Percentiles rank a stretch among this genome's conserved stretches.
Evolutionary conservation across 2,797 vertebrate species (phyloP).

Genomic region (Pangasius macronema): DNA sequence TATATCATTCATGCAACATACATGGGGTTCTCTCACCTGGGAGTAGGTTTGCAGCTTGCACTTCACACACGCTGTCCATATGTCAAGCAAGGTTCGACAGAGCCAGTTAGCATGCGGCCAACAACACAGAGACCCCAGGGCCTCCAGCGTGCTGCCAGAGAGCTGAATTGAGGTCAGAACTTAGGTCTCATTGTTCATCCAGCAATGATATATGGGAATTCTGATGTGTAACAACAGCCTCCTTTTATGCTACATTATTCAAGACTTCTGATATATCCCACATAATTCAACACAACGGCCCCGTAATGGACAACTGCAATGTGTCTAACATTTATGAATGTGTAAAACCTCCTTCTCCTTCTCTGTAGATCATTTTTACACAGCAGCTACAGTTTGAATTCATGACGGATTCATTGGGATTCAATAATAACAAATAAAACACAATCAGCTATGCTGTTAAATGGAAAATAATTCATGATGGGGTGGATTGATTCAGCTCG

Average conservation of each 20-base stretch:
- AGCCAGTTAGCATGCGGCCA: constrained; percentile 37
- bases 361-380: not conserved
- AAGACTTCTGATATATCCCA: constrained; percentile 18
- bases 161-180: constrained; percentile 46
- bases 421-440: not conserved
- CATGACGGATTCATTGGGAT: not conserved
- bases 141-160: not conserved
- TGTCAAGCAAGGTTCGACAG: constrained; percentile 30
- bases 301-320: not conserved
- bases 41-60: constrained; percentile 24
- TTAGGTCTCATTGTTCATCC: constrained; percentile 13
- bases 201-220: constrained; percentile 13
- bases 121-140: constrained; percentile 37
- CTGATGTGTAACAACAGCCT: constrained; percentile 25
- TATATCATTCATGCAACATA: constrained; percentile 16
- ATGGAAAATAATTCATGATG: not conserved
- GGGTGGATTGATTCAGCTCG: not conserved
- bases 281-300: constrained; percentile 24
- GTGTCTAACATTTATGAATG: constrained; percentile 16
- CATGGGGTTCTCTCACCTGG: constrained; percentile 23
- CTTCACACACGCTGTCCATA: constrained; percentile 28
- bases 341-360: not conserved
- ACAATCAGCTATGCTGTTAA: not conserved
- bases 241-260: constrained; percentile 43
- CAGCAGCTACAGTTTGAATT: not conserved